Evolutionary conservation across 2,113 vertebrate genomes (phyloP).

Genomic region (Nothobranchius furzeri): DNA sequence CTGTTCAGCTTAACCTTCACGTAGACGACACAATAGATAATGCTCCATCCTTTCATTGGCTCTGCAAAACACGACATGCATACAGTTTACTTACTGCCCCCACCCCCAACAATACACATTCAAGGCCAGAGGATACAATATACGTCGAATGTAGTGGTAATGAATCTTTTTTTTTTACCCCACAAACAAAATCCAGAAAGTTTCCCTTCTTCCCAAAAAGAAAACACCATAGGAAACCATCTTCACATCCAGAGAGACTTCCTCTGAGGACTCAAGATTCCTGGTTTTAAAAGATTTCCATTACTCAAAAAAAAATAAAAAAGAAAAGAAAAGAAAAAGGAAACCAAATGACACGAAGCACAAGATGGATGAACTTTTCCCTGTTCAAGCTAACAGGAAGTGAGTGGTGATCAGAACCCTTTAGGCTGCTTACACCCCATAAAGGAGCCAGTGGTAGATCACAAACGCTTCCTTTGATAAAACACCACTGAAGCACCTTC

Average conservation of each 20-base stretch:
- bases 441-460: slow-evolving; percentile 62
- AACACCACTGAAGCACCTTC: slow-evolving; percentile 19
- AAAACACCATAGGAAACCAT: slow-evolving; percentile 24
- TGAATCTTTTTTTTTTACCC: slow-evolving; percentile 39
- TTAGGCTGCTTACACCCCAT: slow-evolving; percentile 39
- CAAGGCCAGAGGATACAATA: slow-evolving; percentile 68
- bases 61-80: slow-evolving; percentile 78
- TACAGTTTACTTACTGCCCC: slow-evolving; percentile 64
- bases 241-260: slow-evolving; percentile 32
- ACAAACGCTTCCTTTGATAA: slow-evolving; percentile 59
- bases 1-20: slow-evolving; percentile 66
- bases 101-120: slow-evolving; percentile 61
- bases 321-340: too few relatives aligned
- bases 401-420: slow-evolving; percentile 26
- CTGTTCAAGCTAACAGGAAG: slow-evolving; percentile 42
- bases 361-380: slow-evolving; percentile 48
- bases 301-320: slow-evolving; percentile 43
- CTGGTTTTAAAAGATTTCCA: slow-evolving; percentile 52
- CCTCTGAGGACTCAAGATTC: slow-evolving; percentile 43
- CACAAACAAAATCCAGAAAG: slow-evolving; percentile 54
- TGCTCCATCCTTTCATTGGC: slow-evolving; percentile 58
- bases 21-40: slow-evolving; percentile 71
- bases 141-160: slow-evolving; percentile 64
- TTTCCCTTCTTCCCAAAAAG: slow-evolving; percentile 63
- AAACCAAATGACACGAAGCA: slow-evolving; percentile 35